phyloP scores from a whole-genome alignment of 2,113 vertebrate species.

The Notiomystis cincta region DNA sequence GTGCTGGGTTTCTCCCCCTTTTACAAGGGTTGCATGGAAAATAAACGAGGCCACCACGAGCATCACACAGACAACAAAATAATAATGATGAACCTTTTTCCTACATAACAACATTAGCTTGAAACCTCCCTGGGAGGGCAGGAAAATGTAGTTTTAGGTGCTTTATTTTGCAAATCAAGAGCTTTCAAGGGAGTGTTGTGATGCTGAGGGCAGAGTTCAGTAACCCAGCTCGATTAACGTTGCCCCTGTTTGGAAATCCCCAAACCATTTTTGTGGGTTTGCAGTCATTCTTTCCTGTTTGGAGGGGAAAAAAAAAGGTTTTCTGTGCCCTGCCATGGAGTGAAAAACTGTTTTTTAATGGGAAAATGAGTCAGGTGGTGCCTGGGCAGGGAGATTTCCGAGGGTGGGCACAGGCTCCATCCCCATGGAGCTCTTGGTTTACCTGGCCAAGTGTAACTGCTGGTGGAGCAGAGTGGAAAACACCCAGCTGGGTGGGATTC shows the following conservation, averaged over 20 bases:
- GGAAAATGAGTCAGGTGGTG: background rate
- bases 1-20: background rate
- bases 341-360: background rate
- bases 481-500: background rate
- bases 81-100: background rate
- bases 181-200: background rate
- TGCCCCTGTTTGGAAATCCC: background rate
- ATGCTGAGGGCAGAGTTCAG: background rate
- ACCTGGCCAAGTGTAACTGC: background rate
- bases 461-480: background rate
- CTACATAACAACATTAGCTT: background rate
- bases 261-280: background rate
- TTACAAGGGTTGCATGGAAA: background rate
- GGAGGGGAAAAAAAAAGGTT: background rate
- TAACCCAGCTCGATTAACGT: accelerated
- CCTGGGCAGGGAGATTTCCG: background rate
- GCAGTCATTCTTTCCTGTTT: background rate
- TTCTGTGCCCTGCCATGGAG: background rate
- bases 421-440: background rate
- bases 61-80: background rate
- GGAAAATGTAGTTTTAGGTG: background rate
- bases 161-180: background rate
- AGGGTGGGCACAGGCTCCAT: background rate
- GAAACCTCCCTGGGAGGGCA: background rate
- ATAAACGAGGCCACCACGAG: background rate